Base-by-base conservation (phyloP, 1,140 invertebrate genomes). In the Drosophila eugracilis region DNA sequence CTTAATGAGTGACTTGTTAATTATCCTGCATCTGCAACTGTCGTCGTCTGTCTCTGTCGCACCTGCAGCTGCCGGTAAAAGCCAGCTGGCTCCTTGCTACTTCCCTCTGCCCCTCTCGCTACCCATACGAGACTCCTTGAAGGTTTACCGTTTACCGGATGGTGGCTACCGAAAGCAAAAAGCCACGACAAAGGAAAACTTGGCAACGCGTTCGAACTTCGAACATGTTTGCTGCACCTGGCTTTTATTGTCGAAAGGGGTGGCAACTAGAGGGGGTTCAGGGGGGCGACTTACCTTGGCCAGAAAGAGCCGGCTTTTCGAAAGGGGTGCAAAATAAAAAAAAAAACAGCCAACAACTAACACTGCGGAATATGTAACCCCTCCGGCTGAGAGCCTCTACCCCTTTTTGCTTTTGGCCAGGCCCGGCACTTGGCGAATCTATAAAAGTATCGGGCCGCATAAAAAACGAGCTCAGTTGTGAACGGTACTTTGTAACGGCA, bases 401-500 rank as follows among this genome's bases (percentile, higher is more conserved):
- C 36, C 42, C 21, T 21, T 14, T 34, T 41, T 41, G 19, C 22
- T 55, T 37, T 42, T 41, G 42, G 48, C 48, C 48, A 47, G 57
- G 49, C 57, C 57, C 41, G 54, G 81, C 76, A 88, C 79, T 78
- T 89, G 83, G 89, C 80, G 69, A 90, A 90, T 90, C 75, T 90
- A 90, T 90, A 90, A 90, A 90, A 90, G 85, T 90, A 90, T 86
- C 78, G 74, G 73, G 65, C 75, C 78, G 84, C 83, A 83, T 90
- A 90, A 90, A 90, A 90, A 86, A 90, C 89, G 89, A 86, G 89
- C 89, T 90, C 89, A 90, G 89, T 90, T 77, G 89, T 75, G 85
- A 86, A 86, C 78, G 89, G 84, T 75, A 89, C 89, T 90, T 90
- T 85, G 84, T 62, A 89, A 86, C 70, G 83, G 66, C 73, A 57